These are phyloP conservation scores for Saccostrea echinata DNA, from an alignment of 1,140 invertebrate species.

Conservation along the genomic window DNA sequence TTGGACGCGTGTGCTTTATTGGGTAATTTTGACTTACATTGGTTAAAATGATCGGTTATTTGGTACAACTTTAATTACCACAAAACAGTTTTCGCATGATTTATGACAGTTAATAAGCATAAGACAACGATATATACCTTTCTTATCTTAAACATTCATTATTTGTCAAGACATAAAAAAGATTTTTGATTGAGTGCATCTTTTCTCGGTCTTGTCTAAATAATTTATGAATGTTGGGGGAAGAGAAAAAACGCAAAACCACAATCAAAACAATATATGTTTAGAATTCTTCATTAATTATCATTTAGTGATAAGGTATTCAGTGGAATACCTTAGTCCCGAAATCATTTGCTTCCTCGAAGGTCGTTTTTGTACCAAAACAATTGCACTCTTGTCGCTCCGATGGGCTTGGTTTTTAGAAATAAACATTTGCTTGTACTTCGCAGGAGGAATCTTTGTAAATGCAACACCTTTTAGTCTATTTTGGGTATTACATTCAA, in stretches of 20 bases:
- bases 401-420: not conserved
- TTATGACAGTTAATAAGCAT: conserved; percentile 8
- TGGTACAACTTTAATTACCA: not conserved
- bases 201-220: not conserved
- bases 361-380: not conserved
- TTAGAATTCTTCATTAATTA: conserved; percentile 33
- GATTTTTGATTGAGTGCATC: not conserved
- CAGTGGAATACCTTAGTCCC: not conserved
- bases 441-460: not conserved
- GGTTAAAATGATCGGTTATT: conserved; percentile 5
- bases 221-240: conserved; percentile 34
- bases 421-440: conserved; percentile 19
- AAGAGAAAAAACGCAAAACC: not conserved
- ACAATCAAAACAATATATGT: conserved; percentile 25
- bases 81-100: conserved; percentile 24
- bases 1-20: not conserved
- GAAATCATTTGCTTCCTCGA: not conserved
- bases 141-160: not conserved
- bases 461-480: not conserved
- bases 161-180: conserved; percentile 4
- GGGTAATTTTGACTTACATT: not conserved
- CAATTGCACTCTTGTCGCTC: not conserved
- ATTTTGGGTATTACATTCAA: not conserved
- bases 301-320: conserved; percentile 24
- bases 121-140: not conserved